A percentile compares a stretch with the other conserved stretches of the same genome.
Conservation (phyloP, 1,140 invertebrate genomes). For the Apis cerana region DNA sequence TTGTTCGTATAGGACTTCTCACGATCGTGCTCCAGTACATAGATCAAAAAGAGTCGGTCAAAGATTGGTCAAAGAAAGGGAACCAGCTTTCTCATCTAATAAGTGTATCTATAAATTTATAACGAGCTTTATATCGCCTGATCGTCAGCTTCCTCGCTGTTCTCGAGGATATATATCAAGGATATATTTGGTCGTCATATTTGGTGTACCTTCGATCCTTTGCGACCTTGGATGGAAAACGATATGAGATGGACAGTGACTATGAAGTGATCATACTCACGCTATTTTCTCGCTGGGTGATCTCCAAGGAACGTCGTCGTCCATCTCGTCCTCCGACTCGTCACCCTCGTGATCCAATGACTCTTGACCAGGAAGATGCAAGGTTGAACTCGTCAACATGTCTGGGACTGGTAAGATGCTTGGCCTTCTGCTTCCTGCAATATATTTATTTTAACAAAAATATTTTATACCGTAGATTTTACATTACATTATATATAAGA, state of each 20-base stretch:
- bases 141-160: background rate
- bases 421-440: conserved; percentile 88
- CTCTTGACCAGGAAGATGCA: conserved; percentile 87
- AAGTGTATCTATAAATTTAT: conserved; percentile 25
- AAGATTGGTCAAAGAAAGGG: conserved; percentile 33
- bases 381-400: conserved; percentile 90
- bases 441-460: no score
- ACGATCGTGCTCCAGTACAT: conserved; percentile 61
- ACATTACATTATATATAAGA: background rate
- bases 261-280: conserved; percentile 83
- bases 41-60: conserved; percentile 47
- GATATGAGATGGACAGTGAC: background rate
- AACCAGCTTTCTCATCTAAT: conserved; percentile 25
- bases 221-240: conserved; percentile 13
- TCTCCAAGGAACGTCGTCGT: conserved; percentile 93
- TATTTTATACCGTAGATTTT: no score
- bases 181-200: background rate
- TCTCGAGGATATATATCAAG: background rate
- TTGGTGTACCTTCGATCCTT: conserved; percentile 40
- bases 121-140: conserved; percentile 32
- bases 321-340: conserved; percentile 93
- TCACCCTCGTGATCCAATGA: conserved; percentile 88
- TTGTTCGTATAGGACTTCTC: conserved; percentile 40
- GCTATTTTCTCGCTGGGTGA: conserved; percentile 94
- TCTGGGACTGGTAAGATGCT: conserved; percentile 94